phyloP scores from a whole-genome alignment of 2,113 vertebrate genomes.

The Raja brachyura region DNA sequence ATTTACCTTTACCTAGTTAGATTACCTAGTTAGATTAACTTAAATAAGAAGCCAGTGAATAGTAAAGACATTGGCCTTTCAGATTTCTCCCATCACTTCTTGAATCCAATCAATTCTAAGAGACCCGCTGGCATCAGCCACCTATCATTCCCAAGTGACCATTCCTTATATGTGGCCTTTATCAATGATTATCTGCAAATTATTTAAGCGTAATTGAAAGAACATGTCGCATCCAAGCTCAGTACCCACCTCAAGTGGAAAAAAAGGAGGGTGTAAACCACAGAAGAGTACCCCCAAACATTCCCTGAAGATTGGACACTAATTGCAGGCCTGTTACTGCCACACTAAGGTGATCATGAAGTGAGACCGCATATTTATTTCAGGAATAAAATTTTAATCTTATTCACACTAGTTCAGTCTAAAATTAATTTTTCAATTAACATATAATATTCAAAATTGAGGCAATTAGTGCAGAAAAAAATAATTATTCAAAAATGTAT shows the following conservation, averaged over 20 bases:
- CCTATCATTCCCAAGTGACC: not conserved
- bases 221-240: not conserved
- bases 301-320: not conserved
- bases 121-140: not conserved
- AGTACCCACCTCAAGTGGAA: too few relatives aligned
- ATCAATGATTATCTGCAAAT: not conserved
- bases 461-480: not conserved
- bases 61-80: not conserved
- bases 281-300: too few relatives aligned
- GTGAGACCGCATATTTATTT: not conserved
- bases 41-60: too few relatives aligned
- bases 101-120: too few relatives aligned
- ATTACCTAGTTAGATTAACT: too few relatives aligned
- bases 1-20: too few relatives aligned
- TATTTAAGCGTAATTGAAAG: not conserved
- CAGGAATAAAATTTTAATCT: not conserved
- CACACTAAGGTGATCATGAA: not conserved
- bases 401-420: too few relatives aligned
- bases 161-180: not conserved
- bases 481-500: not conserved
- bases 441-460: not conserved
- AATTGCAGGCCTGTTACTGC: not conserved
- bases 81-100: too few relatives aligned
- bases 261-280: not conserved
- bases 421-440: not conserved